Evolutionary conservation across 2,888 invertebrate genomes (phyloP).

Genomic region (Dicranocentrus wangi): DNA sequence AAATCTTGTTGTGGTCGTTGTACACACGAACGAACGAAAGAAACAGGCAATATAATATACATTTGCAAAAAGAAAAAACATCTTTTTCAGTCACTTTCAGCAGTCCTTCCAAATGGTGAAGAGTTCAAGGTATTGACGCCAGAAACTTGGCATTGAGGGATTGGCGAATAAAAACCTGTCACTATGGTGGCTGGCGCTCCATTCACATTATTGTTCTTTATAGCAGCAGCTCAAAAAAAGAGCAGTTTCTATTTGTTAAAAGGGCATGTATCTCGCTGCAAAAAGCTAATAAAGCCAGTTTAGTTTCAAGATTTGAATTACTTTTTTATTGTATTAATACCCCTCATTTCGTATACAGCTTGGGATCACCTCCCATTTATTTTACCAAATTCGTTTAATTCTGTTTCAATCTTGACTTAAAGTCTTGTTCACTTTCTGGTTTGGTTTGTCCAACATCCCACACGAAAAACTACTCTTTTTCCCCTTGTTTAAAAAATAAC

Average conservation of each 20-base stretch:
- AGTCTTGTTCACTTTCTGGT: constrained; percentile 23
- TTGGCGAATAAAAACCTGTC: constrained; percentile 1
- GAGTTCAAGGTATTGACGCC: constrained; percentile 1
- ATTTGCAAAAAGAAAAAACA: no score
- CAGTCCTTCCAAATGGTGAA: not conserved
- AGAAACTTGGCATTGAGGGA: constrained; percentile 11
- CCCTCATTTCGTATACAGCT: not conserved
- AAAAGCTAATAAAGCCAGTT: not conserved
- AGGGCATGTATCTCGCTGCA: not conserved
- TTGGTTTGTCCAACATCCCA: constrained; percentile 28
- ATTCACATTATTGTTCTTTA: not conserved
- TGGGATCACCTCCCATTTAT: constrained; percentile 30
- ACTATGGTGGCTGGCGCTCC: not conserved
- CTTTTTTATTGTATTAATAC: constrained; percentile 13
- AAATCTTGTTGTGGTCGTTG: not conserved
- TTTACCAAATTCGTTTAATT: constrained; percentile 42
- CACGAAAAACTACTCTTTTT: not conserved
- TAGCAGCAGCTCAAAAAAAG: no score
- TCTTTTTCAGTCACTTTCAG: no score
- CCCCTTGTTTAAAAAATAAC: no score
- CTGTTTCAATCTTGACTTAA: constrained; percentile 37
- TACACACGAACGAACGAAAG: no score
- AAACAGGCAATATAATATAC: no score
- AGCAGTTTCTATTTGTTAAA: not conserved
- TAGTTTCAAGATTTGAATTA: constrained; percentile 6